phyloP scores from a whole-genome alignment of 2,113 vertebrate species.

The Gorsachius goisagi region DNA sequence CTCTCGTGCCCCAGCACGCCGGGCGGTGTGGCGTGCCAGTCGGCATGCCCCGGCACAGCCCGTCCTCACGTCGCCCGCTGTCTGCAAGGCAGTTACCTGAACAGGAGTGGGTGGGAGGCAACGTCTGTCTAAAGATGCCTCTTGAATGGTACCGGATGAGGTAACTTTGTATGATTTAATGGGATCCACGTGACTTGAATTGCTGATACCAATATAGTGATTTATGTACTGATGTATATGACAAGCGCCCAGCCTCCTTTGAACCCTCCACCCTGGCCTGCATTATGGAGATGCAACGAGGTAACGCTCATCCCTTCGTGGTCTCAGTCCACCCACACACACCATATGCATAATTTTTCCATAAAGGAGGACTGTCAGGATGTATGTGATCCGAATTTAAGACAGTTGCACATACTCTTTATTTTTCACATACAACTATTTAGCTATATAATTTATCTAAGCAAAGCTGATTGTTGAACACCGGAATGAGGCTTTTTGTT shows the following conservation, averaged over 20 bases:
- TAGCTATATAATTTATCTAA: neutral
- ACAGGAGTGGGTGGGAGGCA: neutral
- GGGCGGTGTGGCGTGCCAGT: accelerated
- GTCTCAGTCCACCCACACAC: neutral
- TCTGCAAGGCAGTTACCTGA: neutral
- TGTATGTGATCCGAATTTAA: neutral
- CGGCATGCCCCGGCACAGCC: neutral
- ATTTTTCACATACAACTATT: neutral
- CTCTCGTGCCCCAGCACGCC: accelerated
- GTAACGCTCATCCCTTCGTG: neutral
- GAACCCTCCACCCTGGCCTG: neutral
- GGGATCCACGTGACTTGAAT: neutral
- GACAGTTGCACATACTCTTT: neutral
- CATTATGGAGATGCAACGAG: accelerated
- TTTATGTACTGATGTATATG: neutral
- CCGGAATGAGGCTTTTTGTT: neutral
- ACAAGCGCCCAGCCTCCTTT: neutral
- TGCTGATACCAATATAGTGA: neutral
- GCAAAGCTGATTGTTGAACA: neutral
- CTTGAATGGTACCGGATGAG: neutral
- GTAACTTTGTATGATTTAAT: neutral
- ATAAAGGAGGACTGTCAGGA: neutral
- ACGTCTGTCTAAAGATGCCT: neutral
- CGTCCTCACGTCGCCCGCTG: accelerated
- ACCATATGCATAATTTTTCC: neutral